These are phyloP conservation scores for Macroteleia sp. DNA, from an alignment of 2,888 invertebrate genomes.

Conservation along the genomic window DNA sequence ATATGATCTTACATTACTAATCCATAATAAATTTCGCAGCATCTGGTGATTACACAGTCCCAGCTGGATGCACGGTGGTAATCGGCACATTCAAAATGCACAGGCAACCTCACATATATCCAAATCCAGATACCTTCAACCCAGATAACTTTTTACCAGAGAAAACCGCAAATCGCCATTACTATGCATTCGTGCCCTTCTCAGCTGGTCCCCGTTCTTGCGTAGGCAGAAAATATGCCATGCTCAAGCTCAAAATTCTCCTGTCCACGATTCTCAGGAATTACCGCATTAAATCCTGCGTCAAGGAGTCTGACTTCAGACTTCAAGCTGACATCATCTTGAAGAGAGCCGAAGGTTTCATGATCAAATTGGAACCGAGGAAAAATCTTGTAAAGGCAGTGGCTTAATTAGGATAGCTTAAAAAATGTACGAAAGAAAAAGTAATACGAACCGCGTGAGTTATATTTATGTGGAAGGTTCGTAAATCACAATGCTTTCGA, in stretches of 20 bases:
- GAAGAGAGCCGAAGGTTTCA: conserved; percentile 90
- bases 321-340: conserved; percentile 90
- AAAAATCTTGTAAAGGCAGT: conserved; percentile 69
- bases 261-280: conserved; percentile 89
- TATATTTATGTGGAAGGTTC: conserved; percentile 33
- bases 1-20: no score
- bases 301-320: conserved; percentile 88
- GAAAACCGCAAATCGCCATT: conserved; percentile 89
- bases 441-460: conserved; percentile 24
- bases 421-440: conserved; percentile 6
- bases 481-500: conserved; percentile 46
- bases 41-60: conserved; percentile 87
- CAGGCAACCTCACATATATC: conserved; percentile 87
- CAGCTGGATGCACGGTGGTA: conserved; percentile 89
- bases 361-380: conserved; percentile 80
- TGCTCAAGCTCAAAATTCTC: conserved; percentile 90
- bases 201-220: conserved; percentile 92
- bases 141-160: conserved; percentile 93
- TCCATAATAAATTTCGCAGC: no score
- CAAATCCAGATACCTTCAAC: conserved; percentile 89
- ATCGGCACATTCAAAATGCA: conserved; percentile 89
- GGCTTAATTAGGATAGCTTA: conserved; percentile 39
- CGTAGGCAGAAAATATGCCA: conserved; percentile 92
- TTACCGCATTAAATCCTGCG: conserved; percentile 87
- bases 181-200: conserved; percentile 92